Conservation (phyloP, 2,888 invertebrate genomes). For the Chrysomela aeneicollis region DNA sequence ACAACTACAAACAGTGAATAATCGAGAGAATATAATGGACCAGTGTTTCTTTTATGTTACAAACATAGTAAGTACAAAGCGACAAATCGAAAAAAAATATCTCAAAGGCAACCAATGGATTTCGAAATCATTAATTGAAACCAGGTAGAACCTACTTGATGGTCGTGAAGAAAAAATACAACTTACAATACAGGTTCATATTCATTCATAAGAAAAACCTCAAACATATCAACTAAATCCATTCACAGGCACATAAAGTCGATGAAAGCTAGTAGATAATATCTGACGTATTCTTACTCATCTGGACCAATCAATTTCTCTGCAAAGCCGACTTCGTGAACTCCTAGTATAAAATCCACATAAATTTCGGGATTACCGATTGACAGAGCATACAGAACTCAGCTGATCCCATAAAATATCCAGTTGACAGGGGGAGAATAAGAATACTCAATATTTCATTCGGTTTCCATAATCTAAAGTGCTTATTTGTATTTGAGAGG, state of each 20-base stretch:
- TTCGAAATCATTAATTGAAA: too few relatives aligned
- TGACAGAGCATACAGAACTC: conserved; percentile 54
- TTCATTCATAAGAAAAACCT: too few relatives aligned
- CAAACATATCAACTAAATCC: not conserved
- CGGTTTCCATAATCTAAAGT: conserved; percentile 40
- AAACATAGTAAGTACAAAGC: too few relatives aligned
- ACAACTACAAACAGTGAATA: too few relatives aligned
- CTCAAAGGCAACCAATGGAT: too few relatives aligned
- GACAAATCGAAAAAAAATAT: too few relatives aligned
- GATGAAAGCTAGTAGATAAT: conserved; percentile 3
- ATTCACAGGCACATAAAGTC: not conserved
- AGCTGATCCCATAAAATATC: conserved; percentile 59
- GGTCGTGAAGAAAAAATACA: too few relatives aligned
- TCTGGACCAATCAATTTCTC: conserved; percentile 35
- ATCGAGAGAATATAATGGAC: too few relatives aligned
- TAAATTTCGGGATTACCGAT: conserved; percentile 59
- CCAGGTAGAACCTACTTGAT: too few relatives aligned
- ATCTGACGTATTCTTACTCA: not conserved
- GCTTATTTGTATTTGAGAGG: conserved; percentile 42
- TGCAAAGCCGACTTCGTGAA: conserved; percentile 31
- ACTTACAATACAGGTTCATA: too few relatives aligned
- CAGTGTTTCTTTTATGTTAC: too few relatives aligned
- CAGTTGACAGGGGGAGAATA: conserved; percentile 52
- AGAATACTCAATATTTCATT: conserved; percentile 56
- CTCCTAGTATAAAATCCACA: conserved; percentile 54